Base-by-base conservation (phyloP, 2,888 invertebrate genomes). In the Pyrochroa serraticornis region DNA sequence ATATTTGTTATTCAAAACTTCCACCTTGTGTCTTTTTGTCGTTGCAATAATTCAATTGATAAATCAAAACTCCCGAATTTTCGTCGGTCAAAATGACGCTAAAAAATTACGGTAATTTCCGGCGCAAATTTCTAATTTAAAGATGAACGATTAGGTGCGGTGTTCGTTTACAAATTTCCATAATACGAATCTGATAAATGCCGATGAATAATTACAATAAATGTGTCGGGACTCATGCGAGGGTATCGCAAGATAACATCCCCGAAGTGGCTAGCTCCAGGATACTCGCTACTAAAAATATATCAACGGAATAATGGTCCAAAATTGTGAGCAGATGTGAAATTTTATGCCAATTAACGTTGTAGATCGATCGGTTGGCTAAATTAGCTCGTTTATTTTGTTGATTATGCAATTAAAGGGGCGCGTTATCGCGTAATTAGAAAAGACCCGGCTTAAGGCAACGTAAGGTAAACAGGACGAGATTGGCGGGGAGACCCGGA, bases 281-380 rank as follows among this genome's bases (percentile, higher is more conserved):
- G 22, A 22, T 22, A 22, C 2, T 22, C 22, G 22, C n/a, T 3
- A 22, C 22, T 22, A 22, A 22, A 22, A 22, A 22, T 22, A 22
- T 22, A 22, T 5, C 22, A 3, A 22, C 22, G 22, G 22, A 22
- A 2, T 22, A 5, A 69, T 68, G 68, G 69, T 71, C 71, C 61
- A 54, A 67, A 67, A 70, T 68, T 64, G 68, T 67, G 57, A 70
- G 70, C 73, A 74, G 72, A 71, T 73, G 70, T 63, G 63, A 69
- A 71, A 71, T 73, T 71, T 70, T 67, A 68, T 70, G 71, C 72
- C 70, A 74, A 75, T 75, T 74, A 70, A 63, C 64, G 55, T 45
- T 43, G 10, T 14, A 61, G 63, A 66, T 63, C 62, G 61, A 65
- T 68, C 65, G 2, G 3, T 64, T 47, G 33, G 35, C 58, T 60